A percentile compares a stretch with the other conserved stretches of the same genome.
These are phyloP conservation scores for Ametastegia equiseti DNA, from an alignment of 2,888 invertebrate genomes.

Conservation along the genomic window DNA sequence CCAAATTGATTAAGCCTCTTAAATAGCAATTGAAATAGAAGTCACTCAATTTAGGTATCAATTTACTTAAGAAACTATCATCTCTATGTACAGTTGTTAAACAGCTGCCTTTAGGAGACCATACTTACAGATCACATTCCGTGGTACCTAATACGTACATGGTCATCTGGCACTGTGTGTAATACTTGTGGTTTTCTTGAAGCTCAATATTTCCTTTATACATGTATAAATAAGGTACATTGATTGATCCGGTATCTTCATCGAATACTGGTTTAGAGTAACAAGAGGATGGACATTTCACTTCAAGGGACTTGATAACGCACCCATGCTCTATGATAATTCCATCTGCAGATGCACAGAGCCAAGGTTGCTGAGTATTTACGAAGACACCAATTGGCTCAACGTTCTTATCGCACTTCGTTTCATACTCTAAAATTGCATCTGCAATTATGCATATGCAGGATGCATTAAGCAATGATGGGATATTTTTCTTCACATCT, in stretches of 20 bases:
- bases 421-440: slow-evolving; percentile 47
- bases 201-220: background rate
- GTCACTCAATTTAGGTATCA: slow-evolving; percentile 11
- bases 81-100: slow-evolving; percentile 7
- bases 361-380: slow-evolving; percentile 51
- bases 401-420: slow-evolving; percentile 32
- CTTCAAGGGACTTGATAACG: background rate
- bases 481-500: background rate
- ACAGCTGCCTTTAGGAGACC: slow-evolving; percentile 42
- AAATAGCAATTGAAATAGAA: slow-evolving; percentile 43
- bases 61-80: slow-evolving; percentile 29
- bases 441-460: slow-evolving; percentile 47
- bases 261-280: too few relatives aligned
- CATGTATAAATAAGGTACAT: slow-evolving; percentile 43
- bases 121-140: slow-evolving; percentile 54
- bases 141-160: slow-evolving; percentile 52
- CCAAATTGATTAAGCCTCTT: background rate
- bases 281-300: too few relatives aligned
- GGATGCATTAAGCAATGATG: slow-evolving; percentile 50
- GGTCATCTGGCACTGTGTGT: slow-evolving; percentile 36
- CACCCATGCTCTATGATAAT: background rate
- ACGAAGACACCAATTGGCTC: slow-evolving; percentile 49
- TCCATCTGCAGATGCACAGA: slow-evolving; percentile 21
- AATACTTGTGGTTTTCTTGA: background rate
- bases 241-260: slow-evolving; percentile 45